Evolutionary conservation across 2,113 vertebrate genomes (phyloP).

Genomic region (Accipiter cooperii): DNA sequence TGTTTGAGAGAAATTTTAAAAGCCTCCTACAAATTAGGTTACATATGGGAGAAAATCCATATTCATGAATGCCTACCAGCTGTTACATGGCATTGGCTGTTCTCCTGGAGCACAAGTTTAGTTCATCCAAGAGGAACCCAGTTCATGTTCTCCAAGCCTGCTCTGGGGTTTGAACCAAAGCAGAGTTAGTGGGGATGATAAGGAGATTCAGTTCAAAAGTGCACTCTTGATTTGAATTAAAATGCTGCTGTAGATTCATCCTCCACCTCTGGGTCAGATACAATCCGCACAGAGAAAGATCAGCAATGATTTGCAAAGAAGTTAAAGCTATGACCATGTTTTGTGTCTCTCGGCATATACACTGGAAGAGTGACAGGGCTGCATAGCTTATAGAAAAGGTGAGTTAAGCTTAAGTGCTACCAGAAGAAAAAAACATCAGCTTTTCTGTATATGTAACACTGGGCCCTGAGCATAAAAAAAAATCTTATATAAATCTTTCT

Average conservation of each 20-base stretch:
- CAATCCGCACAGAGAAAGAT: neutral
- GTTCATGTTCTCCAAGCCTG: neutral
- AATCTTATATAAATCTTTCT: neutral
- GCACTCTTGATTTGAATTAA: neutral
- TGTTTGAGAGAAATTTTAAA: neutral
- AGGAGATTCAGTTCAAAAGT: neutral
- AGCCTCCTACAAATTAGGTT: neutral
- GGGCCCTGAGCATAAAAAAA: neutral
- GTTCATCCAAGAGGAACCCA: neutral
- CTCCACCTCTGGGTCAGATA: neutral
- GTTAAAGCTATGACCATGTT: neutral
- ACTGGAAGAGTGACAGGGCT: neutral
- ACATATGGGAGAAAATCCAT: neutral
- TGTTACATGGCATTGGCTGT: neutral
- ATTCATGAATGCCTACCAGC: neutral
- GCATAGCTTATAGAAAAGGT: neutral
- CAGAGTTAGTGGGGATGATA: neutral
- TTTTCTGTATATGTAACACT: neutral
- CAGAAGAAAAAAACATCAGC: neutral
- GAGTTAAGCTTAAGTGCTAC: neutral
- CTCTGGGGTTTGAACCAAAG: neutral
- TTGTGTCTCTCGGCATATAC: neutral
- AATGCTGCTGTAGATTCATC: neutral
- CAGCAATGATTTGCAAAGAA: neutral
- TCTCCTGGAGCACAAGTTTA: neutral